Evolutionary conservation across 2,113 vertebrate genomes (phyloP), one percentile per base, ranked within the genome.

Genomic region (Pterocles orientalis): DNA sequence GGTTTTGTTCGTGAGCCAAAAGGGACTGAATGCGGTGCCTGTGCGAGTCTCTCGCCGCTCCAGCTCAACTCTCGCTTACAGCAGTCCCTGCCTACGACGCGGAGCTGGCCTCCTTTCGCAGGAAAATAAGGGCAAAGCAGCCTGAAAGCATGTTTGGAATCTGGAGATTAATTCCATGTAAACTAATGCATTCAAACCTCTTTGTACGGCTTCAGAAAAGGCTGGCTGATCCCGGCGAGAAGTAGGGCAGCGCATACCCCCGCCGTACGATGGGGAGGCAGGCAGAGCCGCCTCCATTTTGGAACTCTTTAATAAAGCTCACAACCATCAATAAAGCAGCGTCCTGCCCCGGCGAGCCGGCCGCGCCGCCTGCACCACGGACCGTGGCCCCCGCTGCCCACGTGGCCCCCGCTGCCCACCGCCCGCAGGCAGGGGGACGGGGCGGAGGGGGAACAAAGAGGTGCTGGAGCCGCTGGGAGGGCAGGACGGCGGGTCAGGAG

Each of bases 71-170:
- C 93, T 77, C 45, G 0, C 87, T 96, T 34, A 68, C 77, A 85
- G 64, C 88, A 94, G 43, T 12, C 66, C 3, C 91, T 82, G 93
- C 93, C 90, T 84, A 80, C 82, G 64, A 78, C 56, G 12, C 15
- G 1, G 82, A 91, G 79, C 10, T 93, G 88, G 88, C 92, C 95
- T 89, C 91, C 62, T 93, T 96, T 81, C 14, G 91, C 91, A 94
- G 86, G 58, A 84, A 96, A 96, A 95, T 68, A 87, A 95, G 91
- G 92, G 93, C 94, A 95, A 94, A 93, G 76, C 82, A 84, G 87
- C 95, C 90, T 86, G 90, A 90, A 96, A 94, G 80, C 94, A 92
- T 82, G 95, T 97, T 94, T 95, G 94, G 95, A 96, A 96, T 96
- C 94, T 89, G 92, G 94, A 95, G 93, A 97, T 94, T 94, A 90